Base-by-base conservation (phyloP, 2,113 vertebrate species). In the Mesembrinibis cayennensis region DNA sequence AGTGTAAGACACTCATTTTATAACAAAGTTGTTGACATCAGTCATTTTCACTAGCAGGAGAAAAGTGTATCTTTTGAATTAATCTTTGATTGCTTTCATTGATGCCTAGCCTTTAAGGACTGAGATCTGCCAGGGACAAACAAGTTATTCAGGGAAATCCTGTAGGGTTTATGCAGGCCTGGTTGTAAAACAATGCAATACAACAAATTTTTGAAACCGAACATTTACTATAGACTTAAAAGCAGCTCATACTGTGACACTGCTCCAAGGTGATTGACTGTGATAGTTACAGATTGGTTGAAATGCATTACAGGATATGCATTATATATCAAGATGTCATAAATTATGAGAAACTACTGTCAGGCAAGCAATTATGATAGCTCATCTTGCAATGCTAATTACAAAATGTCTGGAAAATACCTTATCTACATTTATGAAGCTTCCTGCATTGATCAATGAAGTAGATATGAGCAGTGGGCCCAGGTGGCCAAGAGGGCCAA, bases 251-350 rank as follows among this genome's bases (percentile, higher is more conserved):
- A 67, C 65, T 69, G n/a, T 92, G 87, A 77, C 56, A 71, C 42
- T 94, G n/a, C 53, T 95, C 77, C 47, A 89, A 76, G 69, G 91
- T 95, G 96, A 97, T 89, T 95, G 93, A 97, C 76, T 90, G 76
- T 67, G 81, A 94, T 73, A 93, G 85, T 87, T 84, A 87, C 32
- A 94, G 81, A 92, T 63, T 72, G 61, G 44, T 79, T 93, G 87
- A 95, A 97, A 96, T 73, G 58, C 53, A 95, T 96, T 96, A 94
- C 36, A 55, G 71, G 82, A 59, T 81, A 96, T 95, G 90, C 89
- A 95, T 97, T 97, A 96, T 97, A 92, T 93, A 97, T 95, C 87
- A 96, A 93, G 95, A 88, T 61, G 84, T 87, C 65, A 87, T 89
- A 84, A 96, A 91, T 95, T 67, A 96, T 90, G 91, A 83, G 84